These are phyloP conservation scores for Elaphurus davidianus DNA, from an alignment of 2,113 vertebrate genomes.

Conservation along the genomic window DNA sequence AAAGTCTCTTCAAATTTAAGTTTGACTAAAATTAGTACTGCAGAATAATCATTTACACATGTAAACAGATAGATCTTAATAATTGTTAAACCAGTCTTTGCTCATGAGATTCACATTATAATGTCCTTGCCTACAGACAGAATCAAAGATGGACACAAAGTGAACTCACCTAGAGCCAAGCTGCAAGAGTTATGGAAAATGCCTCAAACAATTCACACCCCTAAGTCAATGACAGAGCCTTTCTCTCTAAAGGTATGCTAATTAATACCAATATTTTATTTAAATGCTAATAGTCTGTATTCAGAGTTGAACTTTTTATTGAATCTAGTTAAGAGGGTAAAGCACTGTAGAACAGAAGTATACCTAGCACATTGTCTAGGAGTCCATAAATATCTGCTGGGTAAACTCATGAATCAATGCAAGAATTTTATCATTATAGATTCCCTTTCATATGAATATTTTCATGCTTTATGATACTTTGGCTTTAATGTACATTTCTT, in stretches of 20 bases:
- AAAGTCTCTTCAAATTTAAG: background rate
- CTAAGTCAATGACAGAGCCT: constrained; percentile 76
- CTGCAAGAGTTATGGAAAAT: constrained; percentile 57
- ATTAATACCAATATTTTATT: background rate
- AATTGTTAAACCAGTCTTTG: background rate
- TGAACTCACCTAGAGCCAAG: constrained; percentile 4
- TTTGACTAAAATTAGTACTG: background rate
- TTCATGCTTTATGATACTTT: background rate
- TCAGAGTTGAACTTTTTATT: constrained; percentile 3
- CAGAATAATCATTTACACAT: background rate
- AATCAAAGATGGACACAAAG: constrained; percentile 61
- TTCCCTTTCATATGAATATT: background rate
- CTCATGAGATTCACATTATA: constrained; percentile 24
- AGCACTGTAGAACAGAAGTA: background rate
- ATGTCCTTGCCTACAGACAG: constrained; percentile 44
- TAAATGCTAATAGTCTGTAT: background rate
- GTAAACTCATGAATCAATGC: background rate
- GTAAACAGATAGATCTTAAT: background rate
- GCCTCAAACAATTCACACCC: constrained; percentile 75
- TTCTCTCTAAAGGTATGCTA: constrained; percentile 82
- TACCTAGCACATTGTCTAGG: background rate
- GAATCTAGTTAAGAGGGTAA: background rate
- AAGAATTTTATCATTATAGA: background rate
- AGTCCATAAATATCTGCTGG: background rate
- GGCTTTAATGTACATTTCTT: background rate